Evolutionary conservation across 2,113 vertebrate species (phyloP), one percentile per base, ranked within the genome.

Genomic region (Ochotona curzoniae): DNA sequence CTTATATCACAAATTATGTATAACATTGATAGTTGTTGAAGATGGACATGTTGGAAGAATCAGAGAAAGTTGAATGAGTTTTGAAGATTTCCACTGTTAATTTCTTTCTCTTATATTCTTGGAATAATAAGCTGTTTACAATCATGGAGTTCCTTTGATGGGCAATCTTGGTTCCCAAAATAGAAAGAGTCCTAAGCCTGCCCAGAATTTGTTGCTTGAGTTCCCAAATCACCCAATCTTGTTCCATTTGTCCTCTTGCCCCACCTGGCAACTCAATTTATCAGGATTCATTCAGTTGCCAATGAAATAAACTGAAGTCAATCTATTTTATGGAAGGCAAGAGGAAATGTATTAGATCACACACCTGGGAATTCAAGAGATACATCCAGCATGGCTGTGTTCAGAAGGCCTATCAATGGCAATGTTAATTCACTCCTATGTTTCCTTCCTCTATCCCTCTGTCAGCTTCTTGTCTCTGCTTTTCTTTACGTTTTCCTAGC

Each of bases 241-340:
- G 35, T 30, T 87, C 63, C 30, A 51, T 78, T 67, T 73, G 26
- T 57, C 47, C 26, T 74, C 83, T 73, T 8, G 25, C 25, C 25
- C 79, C 74, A 26, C 6, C 74, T 74, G 38, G 28, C 57, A 93
- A 69, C 7, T 74, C 69, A 87, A 73, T 87, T 93, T 61, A 61
- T 74, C 35, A 73, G 32, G 30, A 87, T 18, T 73, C 9, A 61
- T 87, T 87, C 61, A 47, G 57, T 61, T 54, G 18, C 14, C 76
- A 71, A 30, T 71, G 30, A 83, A 21, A 75, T 54, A 93, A 90
- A 90, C 51, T 35, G 86, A 74, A 64, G 32, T 78, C n/a, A 4
- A 44, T 84, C n/a, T 93, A 18, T 38, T 14, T 71, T 35, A 64
- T 38, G 20, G 10, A 93, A 67, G n/a, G 70, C 32, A 18, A 82